A percentile compares a stretch with the other conserved stretches of the same genome.
These are phyloP conservation scores for Cinara cedri DNA, from an alignment of 2,888 invertebrate genomes.

Conservation along the genomic window DNA sequence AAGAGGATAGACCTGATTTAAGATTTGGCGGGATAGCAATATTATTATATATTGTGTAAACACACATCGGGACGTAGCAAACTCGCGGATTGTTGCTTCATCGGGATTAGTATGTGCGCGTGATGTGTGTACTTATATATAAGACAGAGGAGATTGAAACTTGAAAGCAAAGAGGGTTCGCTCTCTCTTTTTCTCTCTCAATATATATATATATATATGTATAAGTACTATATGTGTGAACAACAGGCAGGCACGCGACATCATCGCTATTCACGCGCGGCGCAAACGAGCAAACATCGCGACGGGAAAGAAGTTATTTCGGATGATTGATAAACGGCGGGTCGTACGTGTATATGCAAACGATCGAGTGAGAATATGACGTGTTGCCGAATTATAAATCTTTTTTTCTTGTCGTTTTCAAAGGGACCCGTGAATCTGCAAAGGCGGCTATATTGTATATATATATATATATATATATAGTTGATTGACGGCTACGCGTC, in stretches of 20 bases:
- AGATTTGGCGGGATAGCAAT: too few species aligned
- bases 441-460: not conserved
- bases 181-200: too few species aligned
- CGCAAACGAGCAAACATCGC: slow-evolving; percentile 44
- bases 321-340: slow-evolving; percentile 44
- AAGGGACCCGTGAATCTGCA: slow-evolving; percentile 18
- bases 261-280: not conserved
- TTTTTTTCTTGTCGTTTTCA: slow-evolving; percentile 18
- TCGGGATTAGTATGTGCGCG: too few species aligned
- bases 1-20: too few species aligned
- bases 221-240: too few species aligned
- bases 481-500: slow-evolving; percentile 13
- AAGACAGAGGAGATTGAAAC: too few species aligned
- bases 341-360: not conserved
- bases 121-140: too few species aligned
- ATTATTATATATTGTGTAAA: too few species aligned
- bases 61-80: too few species aligned
- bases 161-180: too few species aligned
- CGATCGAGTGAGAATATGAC: not conserved
- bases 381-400: slow-evolving; percentile 14
- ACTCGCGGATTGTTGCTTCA: too few species aligned
- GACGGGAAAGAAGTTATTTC: slow-evolving; percentile 28
- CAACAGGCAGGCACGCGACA: not conserved
- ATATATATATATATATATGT: too few species aligned
- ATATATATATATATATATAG: not conserved